Base-by-base conservation (phyloP, 2,797 vertebrate species). In the Lepus townsendii region DNA sequence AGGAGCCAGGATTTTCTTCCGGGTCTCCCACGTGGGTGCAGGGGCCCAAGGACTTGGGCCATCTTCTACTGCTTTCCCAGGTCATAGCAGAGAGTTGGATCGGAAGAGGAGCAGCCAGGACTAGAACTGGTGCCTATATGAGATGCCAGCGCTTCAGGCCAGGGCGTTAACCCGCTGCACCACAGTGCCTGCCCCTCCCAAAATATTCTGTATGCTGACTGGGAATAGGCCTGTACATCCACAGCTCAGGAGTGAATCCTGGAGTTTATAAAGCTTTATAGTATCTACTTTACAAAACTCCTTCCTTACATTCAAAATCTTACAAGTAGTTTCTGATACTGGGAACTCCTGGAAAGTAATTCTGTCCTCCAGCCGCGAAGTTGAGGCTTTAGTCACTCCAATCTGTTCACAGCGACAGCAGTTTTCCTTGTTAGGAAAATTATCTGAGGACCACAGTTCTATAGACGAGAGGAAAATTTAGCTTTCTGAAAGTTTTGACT, bases 381-480 rank as follows among this genome's bases (percentile, higher is more conserved):
- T 47, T 7, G 1, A 17, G 32, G 17, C n/a, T 79, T 95, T 77
- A 35, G 14, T 86, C 47, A 54, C n/a, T 62, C 47, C 16, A n/a
- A 65, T 50, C 14, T 47, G 6, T 12, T 20, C 26, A 78, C 35
- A 90, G 19, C 3, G 35, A 24, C 5, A 66, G n/a, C 20, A 19
- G 19, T 65, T 65, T 86, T 5, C 12, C 71, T 42, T 82, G 10
- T 73, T 30, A 50, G 30, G n/a, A 32, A 80, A 78, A 95, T 57
- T 66, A 32, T 94, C 32, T 83, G 62, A 71, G 68, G 30, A 88
- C 8, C 32, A 71, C 35, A 77, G 62, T 35, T 93, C 13, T 90
- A 32, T 9, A n/a, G 6, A 77, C 62, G 50, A 88, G 50, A 60
- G 54, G 63, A 79, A 75, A 75, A 27, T 75, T 75, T 3, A 60